Conservation (phyloP, 2,113 vertebrate species). For the Shinisaurus crocodilurus region DNA sequence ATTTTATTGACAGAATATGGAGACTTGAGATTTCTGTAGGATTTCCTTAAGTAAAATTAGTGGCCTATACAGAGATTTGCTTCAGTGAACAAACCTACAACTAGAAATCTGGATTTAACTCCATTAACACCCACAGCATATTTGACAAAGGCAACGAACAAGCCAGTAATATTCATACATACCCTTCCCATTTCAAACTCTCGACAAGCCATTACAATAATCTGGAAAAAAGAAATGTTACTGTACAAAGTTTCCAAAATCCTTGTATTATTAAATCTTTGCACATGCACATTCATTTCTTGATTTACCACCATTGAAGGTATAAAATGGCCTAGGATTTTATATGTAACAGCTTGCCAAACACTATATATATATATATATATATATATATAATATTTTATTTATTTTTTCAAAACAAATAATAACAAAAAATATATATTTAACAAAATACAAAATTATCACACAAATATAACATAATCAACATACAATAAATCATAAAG, state of each 20-base stretch:
- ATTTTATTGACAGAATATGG: background rate
- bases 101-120: background rate
- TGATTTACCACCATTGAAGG: background rate
- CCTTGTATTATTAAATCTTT: background rate
- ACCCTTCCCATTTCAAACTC: slow-evolving; percentile 99
- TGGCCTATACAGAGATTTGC: background rate
- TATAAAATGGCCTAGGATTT: background rate
- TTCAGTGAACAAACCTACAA: background rate
- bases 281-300: background rate
- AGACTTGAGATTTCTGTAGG: background rate
- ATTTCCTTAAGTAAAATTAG: background rate
- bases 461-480: too few species aligned
- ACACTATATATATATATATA: too few species aligned
- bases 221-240: slow-evolving; percentile 75
- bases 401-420: too few species aligned
- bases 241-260: slow-evolving; percentile 15
- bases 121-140: background rate
- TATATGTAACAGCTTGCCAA: background rate
- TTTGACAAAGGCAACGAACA: background rate
- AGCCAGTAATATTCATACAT: slow-evolving; percentile 66
- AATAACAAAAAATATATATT: too few species aligned
- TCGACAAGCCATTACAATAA: slow-evolving; percentile 98
- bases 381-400: too few species aligned
- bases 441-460: too few species aligned
- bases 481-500: too few species aligned